These are phyloP conservation scores for Phalanger gymnotis DNA, from an alignment of 2,797 vertebrate genomes.

Conservation along the genomic window DNA sequence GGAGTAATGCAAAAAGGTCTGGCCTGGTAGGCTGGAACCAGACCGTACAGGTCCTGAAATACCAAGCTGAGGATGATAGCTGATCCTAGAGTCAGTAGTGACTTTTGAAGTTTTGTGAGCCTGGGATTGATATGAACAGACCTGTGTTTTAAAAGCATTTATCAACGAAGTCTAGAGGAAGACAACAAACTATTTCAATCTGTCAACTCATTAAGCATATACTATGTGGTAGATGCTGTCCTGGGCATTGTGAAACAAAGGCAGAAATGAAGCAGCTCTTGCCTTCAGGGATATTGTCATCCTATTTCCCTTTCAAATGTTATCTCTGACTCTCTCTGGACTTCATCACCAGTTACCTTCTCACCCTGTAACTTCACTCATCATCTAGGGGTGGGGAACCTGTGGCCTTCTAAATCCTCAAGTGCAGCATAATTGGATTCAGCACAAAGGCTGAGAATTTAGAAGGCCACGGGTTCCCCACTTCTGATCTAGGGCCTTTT, in stretches of 20 bases:
- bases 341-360: not conserved
- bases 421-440: too few species aligned
- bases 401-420: too few species aligned
- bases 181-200: not conserved
- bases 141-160: not conserved
- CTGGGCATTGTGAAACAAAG: not conserved
- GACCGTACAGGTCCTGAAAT: not conserved
- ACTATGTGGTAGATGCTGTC: not conserved
- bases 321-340: not conserved
- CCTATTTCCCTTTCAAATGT: not conserved
- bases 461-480: too few species aligned
- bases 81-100: not conserved
- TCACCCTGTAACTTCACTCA: not conserved
- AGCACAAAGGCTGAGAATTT: too few species aligned
- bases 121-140: not conserved
- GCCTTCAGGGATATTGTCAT: not conserved
- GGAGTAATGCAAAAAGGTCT: not conserved
- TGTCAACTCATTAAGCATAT: not conserved
- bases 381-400: too few species aligned
- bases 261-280: not conserved
- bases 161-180: not conserved
- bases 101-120: not conserved
- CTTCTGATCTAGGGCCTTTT: too few species aligned
- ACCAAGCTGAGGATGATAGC: not conserved
- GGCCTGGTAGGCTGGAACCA: not conserved